Conservation (phyloP, 2,888 invertebrate species). For the Cataglyphis cursor region DNA sequence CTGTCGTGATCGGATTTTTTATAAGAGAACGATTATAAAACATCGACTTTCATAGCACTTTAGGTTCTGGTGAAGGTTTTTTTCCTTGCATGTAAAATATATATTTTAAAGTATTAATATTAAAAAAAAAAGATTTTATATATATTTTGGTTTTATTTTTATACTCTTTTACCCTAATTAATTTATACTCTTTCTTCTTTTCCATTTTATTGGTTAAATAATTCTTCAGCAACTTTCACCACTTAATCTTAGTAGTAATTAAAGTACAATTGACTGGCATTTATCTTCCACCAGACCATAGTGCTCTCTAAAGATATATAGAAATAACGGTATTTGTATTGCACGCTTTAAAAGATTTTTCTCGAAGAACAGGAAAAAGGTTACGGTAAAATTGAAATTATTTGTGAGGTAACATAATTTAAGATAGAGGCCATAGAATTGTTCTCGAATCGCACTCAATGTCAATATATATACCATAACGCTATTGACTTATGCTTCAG, state of each 20-base stretch:
- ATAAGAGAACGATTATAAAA: conserved; percentile 32
- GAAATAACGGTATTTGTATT: background rate
- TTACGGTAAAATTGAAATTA: background rate
- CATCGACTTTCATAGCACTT: background rate
- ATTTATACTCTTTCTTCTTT: background rate
- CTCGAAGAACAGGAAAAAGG: background rate
- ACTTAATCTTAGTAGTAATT: background rate
- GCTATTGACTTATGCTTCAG: conserved; percentile 79
- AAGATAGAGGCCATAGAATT: conserved; percentile 7
- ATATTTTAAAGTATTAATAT: background rate
- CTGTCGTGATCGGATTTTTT: conserved; percentile 36
- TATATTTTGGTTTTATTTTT: background rate
- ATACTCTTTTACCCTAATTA: too few relatives aligned
- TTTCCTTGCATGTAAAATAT: background rate
- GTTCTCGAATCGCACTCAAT: conserved; percentile 20
- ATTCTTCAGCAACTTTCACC: background rate
- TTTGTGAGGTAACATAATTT: background rate
- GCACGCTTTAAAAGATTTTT: background rate
- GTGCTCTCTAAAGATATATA: background rate
- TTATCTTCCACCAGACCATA: background rate
- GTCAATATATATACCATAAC: conserved; percentile 67
- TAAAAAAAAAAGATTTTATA: background rate
- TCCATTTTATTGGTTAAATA: background rate
- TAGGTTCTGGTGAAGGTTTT: background rate
- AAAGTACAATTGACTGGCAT: background rate